Evolutionary conservation across 1,140 invertebrate genomes (phyloP), one percentile per base, ranked within the genome.

Genomic region (Cataglyphis hispanica): DNA sequence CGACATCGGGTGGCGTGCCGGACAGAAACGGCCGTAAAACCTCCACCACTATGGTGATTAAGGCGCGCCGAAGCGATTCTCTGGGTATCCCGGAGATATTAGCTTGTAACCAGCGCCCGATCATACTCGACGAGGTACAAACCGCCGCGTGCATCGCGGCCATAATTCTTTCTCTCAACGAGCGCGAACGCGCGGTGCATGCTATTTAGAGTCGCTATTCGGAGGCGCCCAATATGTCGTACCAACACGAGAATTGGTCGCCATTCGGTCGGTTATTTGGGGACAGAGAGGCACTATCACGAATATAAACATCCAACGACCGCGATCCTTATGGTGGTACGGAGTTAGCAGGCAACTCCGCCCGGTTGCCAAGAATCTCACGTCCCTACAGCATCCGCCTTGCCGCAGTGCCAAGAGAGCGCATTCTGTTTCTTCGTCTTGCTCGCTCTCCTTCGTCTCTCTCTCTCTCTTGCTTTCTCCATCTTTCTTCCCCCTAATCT

Each of bases 261-360:
- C 80, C 89, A 89, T 89, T 85, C 83, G 87, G 72, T 53, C 64
- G 86, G 86, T 87, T 91, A 91, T 91, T 91, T 87, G 90, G 90
- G 84, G 89, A 91, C 87, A 91, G 90, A 91, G 89, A 89, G 70
- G 67, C 85, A 91, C 89, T 87, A 91, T 91, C 90, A 89, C 89
- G 89, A 91, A 87, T 89, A 92, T 92, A 91, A 92, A 92, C 91
- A 92, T 91, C 86, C 74, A 80, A 91, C 91, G 90, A 91, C 87
- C 90, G 85, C 89, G 85, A 92, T 92, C 88, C 89, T 92, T 89
- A 89, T 91, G 87, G 83, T 89, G 84, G 87, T 86, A 88, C 84
- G 50, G 70, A 90, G 88, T 86, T 86, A 84, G 90, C 83, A 89
- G 86, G 84, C 87, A 86, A 86, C 88, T 83, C 61, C 84, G 83